These are phyloP conservation scores for Spinibarbus caldwelli DNA, from an alignment of 2,797 vertebrate species.

Conservation along the genomic window DNA sequence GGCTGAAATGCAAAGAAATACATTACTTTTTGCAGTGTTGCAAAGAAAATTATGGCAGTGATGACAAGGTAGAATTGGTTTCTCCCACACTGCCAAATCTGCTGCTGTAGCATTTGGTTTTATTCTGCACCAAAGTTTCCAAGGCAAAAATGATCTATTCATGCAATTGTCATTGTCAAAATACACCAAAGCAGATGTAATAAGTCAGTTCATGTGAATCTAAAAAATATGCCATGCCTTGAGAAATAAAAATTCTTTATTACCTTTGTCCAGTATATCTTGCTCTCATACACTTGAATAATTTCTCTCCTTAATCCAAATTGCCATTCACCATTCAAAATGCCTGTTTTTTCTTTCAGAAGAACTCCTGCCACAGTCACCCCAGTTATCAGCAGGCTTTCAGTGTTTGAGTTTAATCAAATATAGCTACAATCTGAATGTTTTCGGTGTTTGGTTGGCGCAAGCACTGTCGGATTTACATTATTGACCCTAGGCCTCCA, in stretches of 20 bases:
- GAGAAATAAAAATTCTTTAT: neutral
- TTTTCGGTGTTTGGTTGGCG: conserved; percentile 49
- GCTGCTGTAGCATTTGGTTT: conserved; percentile 26
- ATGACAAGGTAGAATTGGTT: conserved; percentile 11
- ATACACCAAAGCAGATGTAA: conserved; percentile 24
- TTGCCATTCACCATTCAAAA: neutral
- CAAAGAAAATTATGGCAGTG: conserved; percentile 18
- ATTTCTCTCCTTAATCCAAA: conserved; percentile 24
- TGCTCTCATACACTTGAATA: conserved; percentile 4
- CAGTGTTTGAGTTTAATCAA: conserved; percentile 65
- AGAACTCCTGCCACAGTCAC: conserved; percentile 34
- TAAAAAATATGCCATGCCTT: conserved; percentile 14
- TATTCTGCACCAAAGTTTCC: conserved; percentile 8
- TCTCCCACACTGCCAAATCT: conserved; percentile 4
- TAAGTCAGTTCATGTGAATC: conserved; percentile 9
- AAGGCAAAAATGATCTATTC: conserved; percentile 14
- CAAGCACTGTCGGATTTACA: conserved; percentile 57
- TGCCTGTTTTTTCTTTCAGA: conserved; percentile 32
- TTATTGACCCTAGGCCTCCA: conserved; percentile 63
- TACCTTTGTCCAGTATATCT: conserved; percentile 13
- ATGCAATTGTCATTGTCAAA: conserved; percentile 13
- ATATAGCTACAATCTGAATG: conserved; percentile 56
- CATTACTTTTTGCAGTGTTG: conserved; percentile 5
- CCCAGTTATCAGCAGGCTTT: conserved; percentile 61
- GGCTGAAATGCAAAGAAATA: conserved; percentile 17